Evolutionary conservation across 2,797 vertebrate genomes (phyloP).

Genomic region (Psittacula echo): DNA sequence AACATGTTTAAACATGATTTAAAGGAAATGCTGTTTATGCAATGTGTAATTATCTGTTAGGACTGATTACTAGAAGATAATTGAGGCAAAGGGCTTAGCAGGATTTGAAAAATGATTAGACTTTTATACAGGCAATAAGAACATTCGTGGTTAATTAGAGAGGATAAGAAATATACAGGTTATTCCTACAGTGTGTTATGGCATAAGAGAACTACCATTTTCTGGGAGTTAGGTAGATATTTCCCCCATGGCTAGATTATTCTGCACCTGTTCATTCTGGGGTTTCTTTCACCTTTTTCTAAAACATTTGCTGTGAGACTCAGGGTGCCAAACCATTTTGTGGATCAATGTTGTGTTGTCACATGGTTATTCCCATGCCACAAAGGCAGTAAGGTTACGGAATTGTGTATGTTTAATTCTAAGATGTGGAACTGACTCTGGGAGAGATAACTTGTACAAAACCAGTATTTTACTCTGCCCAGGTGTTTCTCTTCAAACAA

Average conservation of each 20-base stretch:
- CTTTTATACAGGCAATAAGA: neutral
- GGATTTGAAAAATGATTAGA: neutral
- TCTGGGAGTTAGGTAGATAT: neutral
- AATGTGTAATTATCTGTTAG: neutral
- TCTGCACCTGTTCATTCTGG: neutral
- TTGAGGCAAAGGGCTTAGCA: conserved; percentile 1
- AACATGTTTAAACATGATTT: neutral
- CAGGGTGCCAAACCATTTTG: neutral
- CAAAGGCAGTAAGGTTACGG: neutral
- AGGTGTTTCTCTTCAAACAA: neutral
- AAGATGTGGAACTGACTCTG: neutral
- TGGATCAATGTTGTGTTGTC: neutral
- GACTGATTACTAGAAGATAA: neutral
- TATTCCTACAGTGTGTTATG: neutral
- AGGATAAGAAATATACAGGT: conserved; percentile 1
- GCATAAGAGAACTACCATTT: neutral
- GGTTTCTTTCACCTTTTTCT: neutral
- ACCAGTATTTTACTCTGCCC: neutral
- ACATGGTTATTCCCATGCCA: neutral
- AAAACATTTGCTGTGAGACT: neutral
- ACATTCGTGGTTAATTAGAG: conserved; percentile 15
- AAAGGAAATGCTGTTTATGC: neutral
- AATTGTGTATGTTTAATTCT: neutral
- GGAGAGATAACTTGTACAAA: neutral
- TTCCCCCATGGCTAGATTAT: neutral